phyloP scores from a whole-genome alignment of 92 coral and sea anemone genomes.

The Zoanthus gigantus region DNA sequence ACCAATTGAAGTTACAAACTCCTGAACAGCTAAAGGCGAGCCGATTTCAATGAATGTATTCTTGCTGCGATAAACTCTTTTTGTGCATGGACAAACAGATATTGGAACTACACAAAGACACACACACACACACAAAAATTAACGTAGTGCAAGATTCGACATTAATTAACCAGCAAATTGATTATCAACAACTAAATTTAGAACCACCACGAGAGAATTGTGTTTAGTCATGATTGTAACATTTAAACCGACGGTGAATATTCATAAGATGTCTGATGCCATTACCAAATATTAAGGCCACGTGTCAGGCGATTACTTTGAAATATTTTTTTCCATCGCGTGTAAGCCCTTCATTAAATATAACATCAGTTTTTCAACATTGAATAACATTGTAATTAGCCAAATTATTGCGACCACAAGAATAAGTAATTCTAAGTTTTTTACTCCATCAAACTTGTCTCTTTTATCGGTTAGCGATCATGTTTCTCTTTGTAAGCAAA shows the following conservation, averaged over 20 bases:
- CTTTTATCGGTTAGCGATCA: not conserved
- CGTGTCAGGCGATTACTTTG: conserved; percentile 29
- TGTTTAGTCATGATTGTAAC: conserved; percentile 19
- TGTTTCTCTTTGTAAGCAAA: not conserved
- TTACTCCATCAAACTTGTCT: not conserved
- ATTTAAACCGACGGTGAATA: not conserved
- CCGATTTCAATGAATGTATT: not conserved
- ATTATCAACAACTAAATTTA: conserved; percentile 36
- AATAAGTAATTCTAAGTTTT: not conserved
- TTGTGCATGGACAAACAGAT: not conserved
- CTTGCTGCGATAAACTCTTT: not conserved
- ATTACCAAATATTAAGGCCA: not conserved
- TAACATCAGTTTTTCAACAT: not conserved
- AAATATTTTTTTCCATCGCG: not conserved
- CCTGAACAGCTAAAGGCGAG: not conserved
- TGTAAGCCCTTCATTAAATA: not conserved
- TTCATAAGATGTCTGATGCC: not conserved
- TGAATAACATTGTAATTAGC: not conserved
- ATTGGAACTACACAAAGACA: not conserved
- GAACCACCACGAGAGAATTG: not conserved
- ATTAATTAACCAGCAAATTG: conserved; percentile 1
- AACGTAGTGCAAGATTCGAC: not conserved
- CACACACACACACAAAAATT: no score
- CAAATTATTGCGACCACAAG: not conserved
- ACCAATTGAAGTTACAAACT: not conserved